phyloP scores from a whole-genome alignment of 2,113 vertebrate species.

The Butorides virescens region DNA sequence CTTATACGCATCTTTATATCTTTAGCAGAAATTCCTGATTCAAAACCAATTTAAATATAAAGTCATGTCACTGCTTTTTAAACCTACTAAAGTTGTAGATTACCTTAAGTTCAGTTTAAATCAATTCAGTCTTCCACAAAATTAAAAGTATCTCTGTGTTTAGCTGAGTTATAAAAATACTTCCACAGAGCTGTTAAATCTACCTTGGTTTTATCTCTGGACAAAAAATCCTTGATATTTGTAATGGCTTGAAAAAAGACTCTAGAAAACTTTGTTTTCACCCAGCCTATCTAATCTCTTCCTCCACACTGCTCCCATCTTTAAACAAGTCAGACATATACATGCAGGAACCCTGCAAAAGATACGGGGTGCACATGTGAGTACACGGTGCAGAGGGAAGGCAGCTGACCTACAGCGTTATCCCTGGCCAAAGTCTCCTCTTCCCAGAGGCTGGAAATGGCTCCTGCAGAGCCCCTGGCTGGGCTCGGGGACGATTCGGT shows the following conservation, averaged over 20 bases:
- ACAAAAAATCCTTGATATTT: neutral
- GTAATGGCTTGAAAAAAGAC: neutral
- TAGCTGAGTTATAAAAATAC: neutral
- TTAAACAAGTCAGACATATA: neutral
- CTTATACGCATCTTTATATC: neutral
- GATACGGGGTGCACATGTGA: fast-evolving
- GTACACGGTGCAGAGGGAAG: fast-evolving
- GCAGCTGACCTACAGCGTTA: neutral
- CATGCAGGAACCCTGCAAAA: fast-evolving
- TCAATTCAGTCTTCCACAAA: neutral
- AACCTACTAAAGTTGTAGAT: neutral
- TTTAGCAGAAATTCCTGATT: neutral
- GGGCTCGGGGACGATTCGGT: neutral
- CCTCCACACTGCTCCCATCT: neutral
- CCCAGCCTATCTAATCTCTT: neutral
- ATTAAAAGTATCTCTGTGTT: neutral
- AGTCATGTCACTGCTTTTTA: neutral
- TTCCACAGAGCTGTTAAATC: neutral
- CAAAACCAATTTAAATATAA: neutral
- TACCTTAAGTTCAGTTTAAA: neutral
- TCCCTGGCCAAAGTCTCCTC: neutral
- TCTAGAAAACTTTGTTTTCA: neutral
- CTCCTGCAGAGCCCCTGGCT: neutral
- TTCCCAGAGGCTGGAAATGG: neutral
- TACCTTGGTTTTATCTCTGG: neutral